phyloP scores from a whole-genome alignment of 2,797 vertebrate genomes.

The Delichon dasypus region DNA sequence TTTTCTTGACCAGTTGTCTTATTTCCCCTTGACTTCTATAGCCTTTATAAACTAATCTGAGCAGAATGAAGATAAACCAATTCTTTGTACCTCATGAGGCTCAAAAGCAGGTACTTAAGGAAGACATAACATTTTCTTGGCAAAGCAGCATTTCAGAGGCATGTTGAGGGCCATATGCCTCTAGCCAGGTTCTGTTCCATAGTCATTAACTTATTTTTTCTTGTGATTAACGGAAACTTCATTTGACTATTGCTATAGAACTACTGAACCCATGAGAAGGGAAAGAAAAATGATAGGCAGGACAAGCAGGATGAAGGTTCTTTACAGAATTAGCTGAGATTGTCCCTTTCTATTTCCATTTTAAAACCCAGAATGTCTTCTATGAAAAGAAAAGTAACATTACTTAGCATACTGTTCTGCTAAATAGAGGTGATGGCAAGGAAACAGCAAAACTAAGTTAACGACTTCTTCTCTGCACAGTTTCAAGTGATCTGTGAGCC shows the following conservation, averaged over 20 bases:
- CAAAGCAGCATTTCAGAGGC: not conserved
- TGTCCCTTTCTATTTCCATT: not conserved
- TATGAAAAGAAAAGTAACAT: not conserved
- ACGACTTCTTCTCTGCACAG: not conserved
- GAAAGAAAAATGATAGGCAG: not conserved
- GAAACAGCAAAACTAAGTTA: not conserved
- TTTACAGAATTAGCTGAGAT: not conserved
- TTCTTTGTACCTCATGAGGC: not conserved
- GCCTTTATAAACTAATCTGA: not conserved
- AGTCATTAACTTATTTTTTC: not conserved
- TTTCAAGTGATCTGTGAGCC: not conserved
- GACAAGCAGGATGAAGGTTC: not conserved
- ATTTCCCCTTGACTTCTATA: not conserved
- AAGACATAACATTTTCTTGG: not conserved
- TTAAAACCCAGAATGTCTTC: not conserved
- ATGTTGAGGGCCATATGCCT: not conserved
- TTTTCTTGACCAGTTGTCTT: not conserved
- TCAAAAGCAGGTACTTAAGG: not conserved
- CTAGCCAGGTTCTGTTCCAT: not conserved
- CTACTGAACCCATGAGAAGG: not conserved
- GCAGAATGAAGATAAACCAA: not conserved
- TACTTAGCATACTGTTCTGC: not conserved
- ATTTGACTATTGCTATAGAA: not conserved
- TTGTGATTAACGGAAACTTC: not conserved
- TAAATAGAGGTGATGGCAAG: not conserved